Base-by-base conservation (phyloP, 2,113 vertebrate species). In the Vidua chalybeata region DNA sequence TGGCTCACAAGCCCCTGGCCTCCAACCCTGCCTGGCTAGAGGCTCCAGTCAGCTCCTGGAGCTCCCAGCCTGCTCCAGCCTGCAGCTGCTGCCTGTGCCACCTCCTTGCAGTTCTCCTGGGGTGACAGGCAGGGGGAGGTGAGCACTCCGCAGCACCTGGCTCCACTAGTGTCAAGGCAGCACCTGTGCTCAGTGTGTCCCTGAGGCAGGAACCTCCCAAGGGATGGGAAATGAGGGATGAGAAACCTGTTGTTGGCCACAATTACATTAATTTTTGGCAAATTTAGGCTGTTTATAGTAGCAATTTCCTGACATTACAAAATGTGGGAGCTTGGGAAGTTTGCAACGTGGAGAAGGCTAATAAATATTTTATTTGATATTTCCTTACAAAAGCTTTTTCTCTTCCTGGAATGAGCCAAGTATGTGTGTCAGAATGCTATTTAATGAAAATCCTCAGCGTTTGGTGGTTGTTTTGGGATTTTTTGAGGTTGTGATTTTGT, bases 331-430 rank as follows among this genome's bases (percentile, higher is more conserved):
- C 52, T 92, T 89, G 72, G 72, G 72, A 94, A 90, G 88, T 83
- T n/a, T 80, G 51, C 33, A 66, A 84, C 28, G 83, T 92, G 75
- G 59, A 62, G 55, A 59, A 84, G 51, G 55, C 68, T 89, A 88
- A 80, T 90, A 95, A 92, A 88, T 93, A 87, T 77, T 94, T 92
- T 51, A 86, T 33, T 77, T 77, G 37, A 62, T 74, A 58, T 79
- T 79, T 87, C 59, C 72, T 92, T 80, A 58, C 33, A 88, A 73
- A 86, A 90, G 19, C 19, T 49, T 92, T 76, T 88, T 20, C 7
- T 80, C 5, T 69, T 41, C 28, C 41, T 80, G 37, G 13, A 90
- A 54, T 58, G 31, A 86, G 27, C 66, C 13, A 68, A 59, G 9
- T 49, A 27, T n/a, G 10, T 88, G n/a, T 73, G 24, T 87, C 69